Evolutionary conservation across 2,797 vertebrate species (phyloP).

Genomic region (Sebastolobus alascanus): DNA sequence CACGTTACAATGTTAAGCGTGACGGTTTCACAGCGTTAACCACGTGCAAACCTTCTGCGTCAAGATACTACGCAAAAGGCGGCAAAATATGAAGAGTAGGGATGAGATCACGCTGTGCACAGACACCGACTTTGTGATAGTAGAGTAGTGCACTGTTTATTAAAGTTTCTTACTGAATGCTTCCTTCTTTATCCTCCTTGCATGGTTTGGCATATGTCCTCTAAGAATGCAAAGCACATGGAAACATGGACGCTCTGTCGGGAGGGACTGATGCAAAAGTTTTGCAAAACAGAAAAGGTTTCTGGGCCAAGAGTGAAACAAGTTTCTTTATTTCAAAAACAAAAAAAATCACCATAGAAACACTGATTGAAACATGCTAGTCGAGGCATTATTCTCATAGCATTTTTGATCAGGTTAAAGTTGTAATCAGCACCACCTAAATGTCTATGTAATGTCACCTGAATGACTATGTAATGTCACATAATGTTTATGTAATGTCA

Average conservation of each 20-base stretch:
- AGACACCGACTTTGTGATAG: too few species aligned
- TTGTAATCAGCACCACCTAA: neutral
- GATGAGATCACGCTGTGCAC: too few species aligned
- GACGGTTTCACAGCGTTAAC: too few species aligned
- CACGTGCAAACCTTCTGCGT: too few species aligned
- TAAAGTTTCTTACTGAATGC: neutral
- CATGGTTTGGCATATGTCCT: neutral
- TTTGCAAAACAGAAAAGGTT: slow-evolving; percentile 31
- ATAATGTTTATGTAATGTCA: neutral
- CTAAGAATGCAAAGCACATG: slow-evolving; percentile 60
- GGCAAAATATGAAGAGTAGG: too few species aligned
- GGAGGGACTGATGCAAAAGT: slow-evolving; percentile 23
- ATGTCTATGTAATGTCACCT: neutral
- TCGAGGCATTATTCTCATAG: neutral
- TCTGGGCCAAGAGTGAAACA: neutral
- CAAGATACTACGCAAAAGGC: too few species aligned
- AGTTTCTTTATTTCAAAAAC: slow-evolving; percentile 26
- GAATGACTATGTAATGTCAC: too few species aligned
- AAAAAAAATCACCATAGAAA: slow-evolving; percentile 1
- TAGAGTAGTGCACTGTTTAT: neutral
- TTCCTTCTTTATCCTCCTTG: neutral
- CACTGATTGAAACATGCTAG: neutral
- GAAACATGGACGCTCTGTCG: neutral
- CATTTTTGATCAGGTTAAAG: neutral
- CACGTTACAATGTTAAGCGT: too few species aligned